phyloP scores from a whole-genome alignment of 2,888 invertebrate species.

The Oasisia sp. region DNA sequence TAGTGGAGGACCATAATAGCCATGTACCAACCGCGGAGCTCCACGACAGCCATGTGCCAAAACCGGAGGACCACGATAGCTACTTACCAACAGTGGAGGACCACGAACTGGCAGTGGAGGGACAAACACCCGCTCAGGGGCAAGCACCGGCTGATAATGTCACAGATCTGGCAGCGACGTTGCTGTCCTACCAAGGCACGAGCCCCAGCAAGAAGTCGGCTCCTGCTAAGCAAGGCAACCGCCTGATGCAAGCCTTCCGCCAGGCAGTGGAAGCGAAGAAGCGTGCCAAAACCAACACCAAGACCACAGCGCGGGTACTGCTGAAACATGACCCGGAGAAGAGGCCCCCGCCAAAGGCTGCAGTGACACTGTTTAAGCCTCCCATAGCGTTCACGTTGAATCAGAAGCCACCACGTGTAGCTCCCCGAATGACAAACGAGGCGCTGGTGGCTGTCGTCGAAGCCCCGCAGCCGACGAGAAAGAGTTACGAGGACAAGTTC shows the following conservation, averaged over 20 bases:
- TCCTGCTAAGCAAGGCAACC: not conserved
- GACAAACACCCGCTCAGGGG: not conserved
- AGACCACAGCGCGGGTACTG: not conserved
- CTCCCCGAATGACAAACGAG: not conserved
- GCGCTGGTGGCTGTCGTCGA: not conserved
- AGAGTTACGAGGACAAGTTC: not conserved
- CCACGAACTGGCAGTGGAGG: too few relatives aligned
- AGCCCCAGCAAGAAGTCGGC: not conserved
- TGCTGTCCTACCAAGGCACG: not conserved
- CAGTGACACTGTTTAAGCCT: not conserved
- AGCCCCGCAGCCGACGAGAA: not conserved
- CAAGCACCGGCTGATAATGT: not conserved
- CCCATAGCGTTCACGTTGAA: not conserved
- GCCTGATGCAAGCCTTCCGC: conserved; percentile 1
- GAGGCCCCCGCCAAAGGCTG: not conserved
- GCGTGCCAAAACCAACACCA: conserved; percentile 10
- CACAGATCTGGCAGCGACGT: not conserved
- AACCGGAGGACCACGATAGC: too few relatives aligned
- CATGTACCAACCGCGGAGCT: too few relatives aligned
- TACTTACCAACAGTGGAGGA: too few relatives aligned
- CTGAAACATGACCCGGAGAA: not conserved
- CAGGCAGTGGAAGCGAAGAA: not conserved
- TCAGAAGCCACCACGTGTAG: not conserved
- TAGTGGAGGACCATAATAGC: too few relatives aligned
- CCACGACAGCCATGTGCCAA: too few relatives aligned